phyloP scores from a whole-genome alignment of 1,140 invertebrate genomes.

The Babylonia areolata region DNA sequence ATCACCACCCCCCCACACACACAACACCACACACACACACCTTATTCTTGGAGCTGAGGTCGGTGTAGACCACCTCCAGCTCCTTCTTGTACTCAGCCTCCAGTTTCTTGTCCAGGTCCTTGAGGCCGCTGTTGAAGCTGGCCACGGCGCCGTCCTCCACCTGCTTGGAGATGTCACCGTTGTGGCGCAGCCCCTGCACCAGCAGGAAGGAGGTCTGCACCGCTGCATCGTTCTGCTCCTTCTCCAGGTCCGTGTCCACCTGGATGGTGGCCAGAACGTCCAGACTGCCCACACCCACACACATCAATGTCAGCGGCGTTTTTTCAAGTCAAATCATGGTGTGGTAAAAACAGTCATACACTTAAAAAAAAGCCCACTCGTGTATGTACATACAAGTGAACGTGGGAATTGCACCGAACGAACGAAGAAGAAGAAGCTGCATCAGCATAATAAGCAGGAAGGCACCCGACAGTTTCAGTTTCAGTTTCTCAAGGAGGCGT shows the following conservation, averaged over 20 bases:
- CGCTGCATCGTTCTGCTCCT: conserved; percentile 61
- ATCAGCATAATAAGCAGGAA: too few species aligned
- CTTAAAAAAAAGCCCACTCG: too few species aligned
- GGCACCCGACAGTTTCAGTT: too few species aligned
- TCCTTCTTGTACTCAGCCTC: conserved; percentile 68
- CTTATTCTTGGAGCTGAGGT: conserved; percentile 72
- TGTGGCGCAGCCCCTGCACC: conserved; percentile 59
- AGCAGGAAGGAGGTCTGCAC: conserved; percentile 51
- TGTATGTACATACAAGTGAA: too few species aligned
- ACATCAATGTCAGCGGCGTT: too few species aligned
- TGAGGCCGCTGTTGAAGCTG: conserved; percentile 53
- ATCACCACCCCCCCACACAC: background rate
- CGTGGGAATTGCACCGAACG: too few species aligned
- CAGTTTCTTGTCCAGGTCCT: conserved; percentile 61
- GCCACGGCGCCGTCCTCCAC: conserved; percentile 52
- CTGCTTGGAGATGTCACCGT: conserved; percentile 64
- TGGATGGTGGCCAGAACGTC: conserved; percentile 68
- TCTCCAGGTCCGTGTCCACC: conserved; percentile 67
- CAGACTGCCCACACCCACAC: too few species aligned
- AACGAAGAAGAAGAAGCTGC: too few species aligned
- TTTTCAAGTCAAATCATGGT: too few species aligned
- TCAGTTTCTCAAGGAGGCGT: too few species aligned
- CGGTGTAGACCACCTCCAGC: conserved; percentile 65
- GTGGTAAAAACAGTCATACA: too few species aligned
- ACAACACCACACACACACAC: conserved; percentile 42